Conservation (phyloP, 2,113 vertebrate species). For the Sander vitreus region DNA sequence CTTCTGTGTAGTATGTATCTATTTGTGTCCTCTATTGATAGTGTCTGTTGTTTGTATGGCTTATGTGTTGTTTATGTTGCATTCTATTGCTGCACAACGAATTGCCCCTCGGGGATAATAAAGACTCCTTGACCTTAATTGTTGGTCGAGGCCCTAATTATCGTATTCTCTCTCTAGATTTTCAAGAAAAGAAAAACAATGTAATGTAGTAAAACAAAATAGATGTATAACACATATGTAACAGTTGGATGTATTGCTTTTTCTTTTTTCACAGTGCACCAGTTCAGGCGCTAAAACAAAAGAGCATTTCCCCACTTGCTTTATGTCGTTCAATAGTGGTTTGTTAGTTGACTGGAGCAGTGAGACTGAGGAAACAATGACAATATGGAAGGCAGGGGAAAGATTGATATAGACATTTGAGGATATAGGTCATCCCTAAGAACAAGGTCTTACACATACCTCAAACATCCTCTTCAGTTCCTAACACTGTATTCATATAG, state of each 20-base stretch:
- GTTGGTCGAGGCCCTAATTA: background rate
- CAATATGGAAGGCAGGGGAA: accelerated
- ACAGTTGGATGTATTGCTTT: background rate
- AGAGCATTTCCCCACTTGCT: background rate
- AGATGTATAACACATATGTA: too few relatives aligned
- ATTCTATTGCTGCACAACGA: too few relatives aligned
- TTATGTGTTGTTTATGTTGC: too few relatives aligned
- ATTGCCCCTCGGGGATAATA: too few relatives aligned
- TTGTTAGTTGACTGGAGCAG: background rate
- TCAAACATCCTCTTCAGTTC: background rate
- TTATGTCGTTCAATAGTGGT: background rate
- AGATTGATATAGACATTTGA: background rate
- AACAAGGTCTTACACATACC: background rate
- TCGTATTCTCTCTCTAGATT: background rate
- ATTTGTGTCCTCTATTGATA: too few relatives aligned
- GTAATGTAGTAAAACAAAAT: background rate
- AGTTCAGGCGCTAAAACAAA: background rate
- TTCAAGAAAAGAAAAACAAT: background rate
- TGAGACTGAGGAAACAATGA: accelerated
- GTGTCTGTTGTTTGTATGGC: too few relatives aligned
- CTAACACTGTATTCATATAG: background rate
- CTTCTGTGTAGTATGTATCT: too few relatives aligned
- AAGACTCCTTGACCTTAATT: too few relatives aligned
- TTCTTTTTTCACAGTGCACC: background rate
- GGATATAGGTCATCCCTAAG: background rate